Evolutionary conservation across 2,888 invertebrate genomes (phyloP), one percentile per base, ranked within the genome.

Genomic region (Tetanocera ferruginea): DNA sequence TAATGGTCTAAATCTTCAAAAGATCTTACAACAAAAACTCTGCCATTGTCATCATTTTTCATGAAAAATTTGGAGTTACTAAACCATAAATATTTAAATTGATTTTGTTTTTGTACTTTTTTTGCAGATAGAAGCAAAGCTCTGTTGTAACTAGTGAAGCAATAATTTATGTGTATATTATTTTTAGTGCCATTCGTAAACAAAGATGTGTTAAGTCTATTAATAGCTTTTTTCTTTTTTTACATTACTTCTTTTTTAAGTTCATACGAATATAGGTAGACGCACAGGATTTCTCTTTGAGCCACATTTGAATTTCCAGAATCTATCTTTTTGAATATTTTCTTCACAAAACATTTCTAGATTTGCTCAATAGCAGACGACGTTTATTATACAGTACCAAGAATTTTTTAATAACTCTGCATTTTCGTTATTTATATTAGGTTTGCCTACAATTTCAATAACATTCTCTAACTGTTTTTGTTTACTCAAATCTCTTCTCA

Each of bases 401-500:
- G 19, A 52, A 14, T 52, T 4, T 19, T 17, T 52, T 8, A 19
- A 5, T 19, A n/a, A 6, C 19, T 17, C 52, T 5, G 52, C 52
- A 19, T 52, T 52, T n/a, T 17, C 17, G 19, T 52, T 52, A 52
- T 52, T 52, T 9, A 52, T 19, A 19, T 52, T 52, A n/a, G 52
- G 52, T 52, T n/a, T n/a, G n/a, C n/a, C n/a, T n/a, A n/a, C n/a
- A n/a, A n/a, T n/a, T n/a, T n/a, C n/a, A n/a, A n/a, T 9, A n/a
- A n/a, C 14, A n/a, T 17, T 52, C 19, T 52, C 52, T 19, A 52
- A 19, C 19, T 52, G 52, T 19, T 52, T 52, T 52, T 52, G 5
- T 52, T 52, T 11, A 19, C 52, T 52, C 52, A 17, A 52, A 19
- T 31, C 60, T 60, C 51, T 78, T 76, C 43, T 79, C 70, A 19